These are phyloP conservation scores for Corythornis leucogaster DNA, from an alignment of 2,797 vertebrate species.

Conservation along the genomic window DNA sequence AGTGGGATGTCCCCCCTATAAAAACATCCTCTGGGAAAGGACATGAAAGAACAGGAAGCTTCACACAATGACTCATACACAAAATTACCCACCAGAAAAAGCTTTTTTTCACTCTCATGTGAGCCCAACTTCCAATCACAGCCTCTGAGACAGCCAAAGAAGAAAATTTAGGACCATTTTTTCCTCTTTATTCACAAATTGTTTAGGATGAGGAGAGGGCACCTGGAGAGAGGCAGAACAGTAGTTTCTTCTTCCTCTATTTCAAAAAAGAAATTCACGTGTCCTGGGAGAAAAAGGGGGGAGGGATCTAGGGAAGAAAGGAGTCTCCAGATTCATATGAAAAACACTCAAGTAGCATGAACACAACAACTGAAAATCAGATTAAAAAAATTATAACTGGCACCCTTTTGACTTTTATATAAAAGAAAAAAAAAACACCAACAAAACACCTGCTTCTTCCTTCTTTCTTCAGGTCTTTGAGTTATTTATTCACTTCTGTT, in stretches of 20 bases:
- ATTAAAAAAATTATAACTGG: conserved; percentile 48
- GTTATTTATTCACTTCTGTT: conserved; percentile 48
- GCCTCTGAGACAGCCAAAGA: not conserved
- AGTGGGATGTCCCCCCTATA: not conserved
- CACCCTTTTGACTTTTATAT: conserved; percentile 26
- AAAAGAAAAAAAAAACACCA: conserved; percentile 16
- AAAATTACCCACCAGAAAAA: conserved; percentile 19
- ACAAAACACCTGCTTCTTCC: not conserved
- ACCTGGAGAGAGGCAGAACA: conserved; percentile 5
- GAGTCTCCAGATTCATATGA: conserved; percentile 24
- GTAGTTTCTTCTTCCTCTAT: not conserved
- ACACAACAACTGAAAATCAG: conserved; percentile 36
- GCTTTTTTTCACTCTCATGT: not conserved
- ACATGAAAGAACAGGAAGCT: conserved; percentile 43
- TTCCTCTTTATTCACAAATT: conserved; percentile 77
- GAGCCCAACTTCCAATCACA: not conserved
- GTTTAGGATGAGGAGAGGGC: conserved; percentile 10
- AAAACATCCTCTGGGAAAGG: not conserved
- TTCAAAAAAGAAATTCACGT: conserved; percentile 14
- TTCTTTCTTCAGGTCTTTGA: conserved; percentile 52
- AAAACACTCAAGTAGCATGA: conserved; percentile 44
- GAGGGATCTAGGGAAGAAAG: not conserved
- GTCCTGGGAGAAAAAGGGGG: not conserved
- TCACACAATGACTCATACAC: not conserved
- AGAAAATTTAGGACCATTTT: not conserved